Evolutionary conservation across 1,140 invertebrate genomes (phyloP), one percentile per base, ranked within the genome.

Genomic region (Ceratina calcarata): DNA sequence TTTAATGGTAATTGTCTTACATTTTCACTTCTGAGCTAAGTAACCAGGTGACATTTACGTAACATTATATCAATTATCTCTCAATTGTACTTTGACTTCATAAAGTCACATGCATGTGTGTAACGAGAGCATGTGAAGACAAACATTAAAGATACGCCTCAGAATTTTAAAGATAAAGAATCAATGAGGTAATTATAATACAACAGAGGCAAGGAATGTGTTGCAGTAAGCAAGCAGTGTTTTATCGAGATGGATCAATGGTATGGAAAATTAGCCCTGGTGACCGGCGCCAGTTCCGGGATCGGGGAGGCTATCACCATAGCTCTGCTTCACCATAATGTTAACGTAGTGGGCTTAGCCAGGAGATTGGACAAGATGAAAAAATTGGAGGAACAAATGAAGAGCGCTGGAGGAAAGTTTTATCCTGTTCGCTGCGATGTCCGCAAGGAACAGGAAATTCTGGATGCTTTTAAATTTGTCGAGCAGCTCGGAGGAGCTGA

Each of bases 241-340:
- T 24, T 10, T 2, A 62, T 62, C 60, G 53, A 55, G 60, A 62
- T 96, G 96, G 95, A 96, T n/a, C 93, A 94, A 12, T 97, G 95
- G 95, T 76, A 64, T 1, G 95, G 94, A 74, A 94, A 94, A 80
- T 94, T 95, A 0, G 96, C 95, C 0, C 92, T 97, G 15, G 95
- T 97, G 12, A 96, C 96, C 0, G 96, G 96, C 0, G 95, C 96
- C 0, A 96, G 96, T 78, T 90, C 93, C 0, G 96, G 96, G 0
- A 97, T 97, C 27, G 96, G 96, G 0, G 94, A 94, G 0, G 94
- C 92, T 0, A 91, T 95, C n/a, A 93, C 93, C 16, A 89, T 93
- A 80, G 84, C 90, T 3, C 89, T 97, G 15, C 94, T 95, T 95
- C 37, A 95, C 94, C 0, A 70, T 72, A 94, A 94, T 16, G 90